Base-by-base conservation (phyloP, 2,113 vertebrate genomes). In the Mesembrinibis cayennensis region DNA sequence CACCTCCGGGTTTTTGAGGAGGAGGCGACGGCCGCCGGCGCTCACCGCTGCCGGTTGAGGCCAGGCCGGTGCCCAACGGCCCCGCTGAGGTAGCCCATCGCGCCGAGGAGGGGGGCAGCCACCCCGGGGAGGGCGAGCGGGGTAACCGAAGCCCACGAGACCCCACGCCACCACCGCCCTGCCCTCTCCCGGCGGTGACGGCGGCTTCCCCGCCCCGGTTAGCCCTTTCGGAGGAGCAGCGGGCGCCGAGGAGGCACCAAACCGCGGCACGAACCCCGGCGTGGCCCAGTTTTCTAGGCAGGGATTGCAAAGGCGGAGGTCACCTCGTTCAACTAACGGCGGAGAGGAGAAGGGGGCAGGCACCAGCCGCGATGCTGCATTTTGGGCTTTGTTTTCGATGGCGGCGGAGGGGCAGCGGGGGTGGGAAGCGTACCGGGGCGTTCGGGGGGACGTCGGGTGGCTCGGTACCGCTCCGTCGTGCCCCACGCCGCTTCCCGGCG, bases 51-150 rank as follows among this genome's bases (percentile, higher is more conserved):
- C 32, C 14, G 38, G 72, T 30, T n/a, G 19, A 6, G 5, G 6
- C 42, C 62, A 5, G 61, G 19, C 32, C 2, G 8, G 34, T 16
- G 71, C 52, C 74, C 8, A 3, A 29, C 1, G 61, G 67, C 82
- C 91, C 42, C 3, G 9, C 72, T 93, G 96, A 96, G 94, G 92
- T 89, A 91, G 92, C 94, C 92, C 79, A 18, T 4, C 10, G 3
- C 1, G 4, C 42, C 9, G 7, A 67, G 82, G 36, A 38, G 38
- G 58, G 26, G 17, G n/a, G 10, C 71, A 56, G 50, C 50, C 77
- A 13, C 30, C 71, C 45, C 6, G 2, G 2, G 26, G 47, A 59
- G n/a, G 27, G 12, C 2, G 9, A 1, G 14, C 7, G 16, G 67
- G n/a, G 56, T 10, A 11, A 30, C 42, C 40, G 26, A 58, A 77